Evolutionary conservation across 2,797 vertebrate species (phyloP), one percentile per base, ranked within the genome.

Genomic region (Myotis myotis): DNA sequence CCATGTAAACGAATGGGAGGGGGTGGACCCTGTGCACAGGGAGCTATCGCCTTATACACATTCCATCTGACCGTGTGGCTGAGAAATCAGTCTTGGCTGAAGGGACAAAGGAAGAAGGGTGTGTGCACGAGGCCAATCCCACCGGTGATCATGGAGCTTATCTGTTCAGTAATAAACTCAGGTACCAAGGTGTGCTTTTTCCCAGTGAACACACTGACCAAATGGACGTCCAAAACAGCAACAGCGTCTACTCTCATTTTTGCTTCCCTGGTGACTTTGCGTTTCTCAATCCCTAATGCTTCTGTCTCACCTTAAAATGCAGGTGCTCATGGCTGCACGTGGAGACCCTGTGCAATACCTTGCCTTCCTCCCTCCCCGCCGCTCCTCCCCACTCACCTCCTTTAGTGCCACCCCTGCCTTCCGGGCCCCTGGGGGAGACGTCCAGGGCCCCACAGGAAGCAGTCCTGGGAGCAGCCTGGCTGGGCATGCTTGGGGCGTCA

Each of bases 321-420:
- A 17, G 49, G 49, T 6, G 0, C 20, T 75, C 70, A 4, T 8
- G 0, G 16, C 57, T 84, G 23, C 30, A 44, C 3, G 10, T 6
- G n/a, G 3, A n/a, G 8, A 5, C 0, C 8, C 5, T 4, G 6
- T 13, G 5, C 7, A 51, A 20, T 3, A 1, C 12, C 28, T 38
- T 55, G 25, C n/a, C n/a, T 20, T 4, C 12, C 20, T 4, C 9
- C 30, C 5, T 28, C 12, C 0, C 47, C 11, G 0, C 3, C 13
- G 0, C 1, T 22, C 4, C 1, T 38, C 8, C 17, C 25, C 30
- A 16, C 23, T 10, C 20, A 36, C 12, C n/a, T 53, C 25, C 23
- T 7, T 62, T 0, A 0, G 9, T 6, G 4, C 62, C 36, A 33
- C 3, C 8, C 28, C 13, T 16, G 33, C 5, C 62, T 28, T 53